Percentiles rank a stretch among this genome's conserved stretches.
Evolutionary conservation across 2,797 vertebrate species (phyloP).

Genomic region (Alfaro cultratus): DNA sequence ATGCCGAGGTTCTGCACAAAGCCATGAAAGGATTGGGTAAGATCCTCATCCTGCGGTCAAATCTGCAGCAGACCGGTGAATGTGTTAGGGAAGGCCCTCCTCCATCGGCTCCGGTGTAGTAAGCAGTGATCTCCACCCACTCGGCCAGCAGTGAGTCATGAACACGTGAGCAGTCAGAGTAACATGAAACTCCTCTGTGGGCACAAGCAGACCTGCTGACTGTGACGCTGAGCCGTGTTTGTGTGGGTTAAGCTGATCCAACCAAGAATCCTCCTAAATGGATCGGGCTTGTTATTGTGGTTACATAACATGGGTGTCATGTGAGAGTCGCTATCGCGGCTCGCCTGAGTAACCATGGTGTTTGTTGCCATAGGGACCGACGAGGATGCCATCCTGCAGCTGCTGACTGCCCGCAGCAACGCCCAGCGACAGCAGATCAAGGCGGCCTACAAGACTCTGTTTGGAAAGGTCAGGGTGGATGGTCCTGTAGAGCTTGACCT

Average conservation of each 20-base stretch:
- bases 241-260: conserved; percentile 26
- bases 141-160: conserved; percentile 49
- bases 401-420: conserved; percentile 89
- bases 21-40: conserved; percentile 94
- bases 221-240: conserved; percentile 21
- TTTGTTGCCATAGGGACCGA: conserved; percentile 86
- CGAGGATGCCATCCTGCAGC: conserved; percentile 87
- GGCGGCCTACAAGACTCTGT: conserved; percentile 88
- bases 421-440: conserved; percentile 91
- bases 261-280: neutral
- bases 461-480: conserved; percentile 87
- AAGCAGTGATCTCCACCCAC: conserved; percentile 34
- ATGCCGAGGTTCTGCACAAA: conserved; percentile 88
- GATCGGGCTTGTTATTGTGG: conserved; percentile 3
- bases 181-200: conserved; percentile 31
- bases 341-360: conserved; percentile 38
- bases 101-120: conserved; percentile 12
- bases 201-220: conserved; percentile 28
- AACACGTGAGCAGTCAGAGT: conserved; percentile 19
- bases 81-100: conserved; percentile 23
- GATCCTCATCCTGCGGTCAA: conserved; percentile 17
- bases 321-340: conserved; percentile 7
- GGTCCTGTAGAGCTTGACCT: neutral
- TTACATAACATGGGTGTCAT: conserved; percentile 4
- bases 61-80: conserved; percentile 6